These are phyloP conservation scores for Cryptotermes secundus DNA, from an alignment of 1,140 invertebrate species.

Conservation along the genomic window DNA sequence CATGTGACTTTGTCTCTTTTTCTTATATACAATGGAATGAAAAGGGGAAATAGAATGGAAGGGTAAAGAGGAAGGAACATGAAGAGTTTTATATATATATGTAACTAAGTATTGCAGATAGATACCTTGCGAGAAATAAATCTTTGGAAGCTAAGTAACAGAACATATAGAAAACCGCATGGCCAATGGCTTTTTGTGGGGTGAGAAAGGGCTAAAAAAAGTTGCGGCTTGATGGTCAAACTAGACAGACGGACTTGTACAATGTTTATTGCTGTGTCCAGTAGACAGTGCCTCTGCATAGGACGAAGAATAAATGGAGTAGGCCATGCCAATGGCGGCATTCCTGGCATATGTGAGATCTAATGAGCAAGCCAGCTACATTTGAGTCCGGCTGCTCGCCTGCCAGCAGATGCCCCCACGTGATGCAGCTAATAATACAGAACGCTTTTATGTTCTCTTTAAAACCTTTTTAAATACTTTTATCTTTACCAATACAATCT, in stretches of 20 bases:
- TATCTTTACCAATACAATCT: background rate
- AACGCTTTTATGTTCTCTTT: background rate
- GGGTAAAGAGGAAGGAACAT: background rate
- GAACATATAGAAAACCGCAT: conserved; percentile 1
- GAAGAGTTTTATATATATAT: background rate
- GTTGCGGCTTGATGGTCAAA: background rate
- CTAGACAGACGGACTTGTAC: conserved; percentile 10
- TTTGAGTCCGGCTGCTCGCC: background rate
- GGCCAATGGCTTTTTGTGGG: background rate
- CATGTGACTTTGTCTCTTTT: background rate
- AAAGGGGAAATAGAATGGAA: background rate
- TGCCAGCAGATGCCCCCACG: background rate
- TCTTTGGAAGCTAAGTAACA: background rate
- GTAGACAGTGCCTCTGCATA: conserved; percentile 1
- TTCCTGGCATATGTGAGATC: conserved; percentile 15
- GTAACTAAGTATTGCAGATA: background rate
- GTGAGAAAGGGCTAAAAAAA: background rate
- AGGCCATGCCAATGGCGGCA: conserved; percentile 4
- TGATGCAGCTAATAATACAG: conserved; percentile 7
- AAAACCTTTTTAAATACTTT: background rate
- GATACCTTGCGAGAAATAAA: conserved; percentile 17
- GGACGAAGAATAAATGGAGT: background rate
- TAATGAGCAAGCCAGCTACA: background rate
- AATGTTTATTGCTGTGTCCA: conserved; percentile 9
- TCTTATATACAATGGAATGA: background rate